A percentile compares a stretch with the other conserved stretches of the same genome.
Evolutionary conservation across 2,797 vertebrate genomes (phyloP).

Genomic region (Oophaga sylvatica): DNA sequence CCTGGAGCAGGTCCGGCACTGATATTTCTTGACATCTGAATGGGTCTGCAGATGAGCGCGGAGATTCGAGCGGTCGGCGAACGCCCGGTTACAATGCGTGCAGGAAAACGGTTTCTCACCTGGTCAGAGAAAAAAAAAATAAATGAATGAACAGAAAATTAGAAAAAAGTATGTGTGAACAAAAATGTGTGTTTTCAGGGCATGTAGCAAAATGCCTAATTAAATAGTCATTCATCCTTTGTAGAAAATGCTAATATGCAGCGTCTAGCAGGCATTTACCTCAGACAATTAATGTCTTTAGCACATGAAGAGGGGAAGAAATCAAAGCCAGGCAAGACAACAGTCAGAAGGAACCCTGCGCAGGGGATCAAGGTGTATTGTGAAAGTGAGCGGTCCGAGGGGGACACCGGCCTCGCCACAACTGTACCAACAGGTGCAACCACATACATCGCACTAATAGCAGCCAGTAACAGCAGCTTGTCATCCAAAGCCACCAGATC

Average conservation of each 20-base stretch:
- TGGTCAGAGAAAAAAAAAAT: slow-evolving; percentile 49
- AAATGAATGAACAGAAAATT: not conserved
- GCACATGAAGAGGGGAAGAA: slow-evolving; percentile 75
- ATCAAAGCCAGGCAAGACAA: slow-evolving; percentile 75
- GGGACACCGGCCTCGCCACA: slow-evolving; percentile 10
- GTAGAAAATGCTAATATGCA: slow-evolving; percentile 23
- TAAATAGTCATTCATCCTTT: slow-evolving; percentile 21
- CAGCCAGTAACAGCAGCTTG: slow-evolving; percentile 38
- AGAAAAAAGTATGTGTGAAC: not conserved
- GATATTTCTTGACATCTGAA: slow-evolving; percentile 97
- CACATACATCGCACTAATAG: slow-evolving; percentile 44
- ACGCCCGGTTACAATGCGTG: slow-evolving; percentile 92
- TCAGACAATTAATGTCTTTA: slow-evolving; percentile 69
- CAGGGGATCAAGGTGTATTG: slow-evolving; percentile 68
- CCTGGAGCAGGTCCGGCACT: slow-evolving; percentile 88
- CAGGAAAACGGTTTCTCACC: slow-evolving; percentile 83
- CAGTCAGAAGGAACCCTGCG: slow-evolving; percentile 42
- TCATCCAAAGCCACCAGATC: not conserved
- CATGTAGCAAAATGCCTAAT: not conserved
- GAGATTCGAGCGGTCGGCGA: slow-evolving; percentile 96
- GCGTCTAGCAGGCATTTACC: slow-evolving; percentile 69
- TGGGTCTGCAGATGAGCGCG: slow-evolving; percentile 97
- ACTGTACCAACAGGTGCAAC: slow-evolving; percentile 74
- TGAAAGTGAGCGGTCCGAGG: slow-evolving; percentile 67
- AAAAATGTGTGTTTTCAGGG: not conserved